Evolutionary conservation across 2,113 vertebrate species (phyloP).

Genomic region (Euleptes europaea): DNA sequence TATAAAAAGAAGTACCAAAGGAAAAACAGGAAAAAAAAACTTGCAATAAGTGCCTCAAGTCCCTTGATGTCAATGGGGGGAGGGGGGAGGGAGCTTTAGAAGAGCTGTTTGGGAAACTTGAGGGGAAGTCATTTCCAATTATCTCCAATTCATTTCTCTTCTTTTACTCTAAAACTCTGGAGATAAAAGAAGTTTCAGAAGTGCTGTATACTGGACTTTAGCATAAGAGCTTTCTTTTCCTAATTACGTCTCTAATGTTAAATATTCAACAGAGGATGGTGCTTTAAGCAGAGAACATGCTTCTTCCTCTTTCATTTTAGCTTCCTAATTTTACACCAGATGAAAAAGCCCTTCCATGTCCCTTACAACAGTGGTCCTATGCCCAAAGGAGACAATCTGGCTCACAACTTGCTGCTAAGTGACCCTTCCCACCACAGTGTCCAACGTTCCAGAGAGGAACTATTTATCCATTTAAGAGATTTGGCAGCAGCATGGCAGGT

Average conservation of each 20-base stretch:
- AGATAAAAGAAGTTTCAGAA: constrained; percentile 33
- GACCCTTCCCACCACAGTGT: constrained; percentile 4
- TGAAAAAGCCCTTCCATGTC: background rate
- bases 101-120: constrained; percentile 21
- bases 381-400: background rate
- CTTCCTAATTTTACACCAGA: constrained; percentile 35
- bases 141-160: constrained; percentile 15
- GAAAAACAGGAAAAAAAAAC: constrained; percentile 6
- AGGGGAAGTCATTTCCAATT: background rate
- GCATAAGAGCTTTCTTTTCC: background rate
- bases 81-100: constrained; percentile 39
- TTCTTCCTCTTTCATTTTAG: constrained; percentile 1
- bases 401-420: constrained; percentile 15
- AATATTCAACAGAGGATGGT: constrained; percentile 30
- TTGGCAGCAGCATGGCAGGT: constrained; percentile 5
- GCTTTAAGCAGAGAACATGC: background rate
- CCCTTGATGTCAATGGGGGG: constrained; percentile 20
- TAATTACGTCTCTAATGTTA: constrained; percentile 32
- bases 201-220: constrained; percentile 32
- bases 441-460: background rate
- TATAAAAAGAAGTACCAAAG: background rate
- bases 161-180: constrained; percentile 32
- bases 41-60: constrained; percentile 36
- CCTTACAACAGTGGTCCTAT: background rate
- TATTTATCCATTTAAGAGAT: constrained; percentile 7